phyloP scores from a whole-genome alignment of 2,113 vertebrate species.

The Octodon degus region DNA sequence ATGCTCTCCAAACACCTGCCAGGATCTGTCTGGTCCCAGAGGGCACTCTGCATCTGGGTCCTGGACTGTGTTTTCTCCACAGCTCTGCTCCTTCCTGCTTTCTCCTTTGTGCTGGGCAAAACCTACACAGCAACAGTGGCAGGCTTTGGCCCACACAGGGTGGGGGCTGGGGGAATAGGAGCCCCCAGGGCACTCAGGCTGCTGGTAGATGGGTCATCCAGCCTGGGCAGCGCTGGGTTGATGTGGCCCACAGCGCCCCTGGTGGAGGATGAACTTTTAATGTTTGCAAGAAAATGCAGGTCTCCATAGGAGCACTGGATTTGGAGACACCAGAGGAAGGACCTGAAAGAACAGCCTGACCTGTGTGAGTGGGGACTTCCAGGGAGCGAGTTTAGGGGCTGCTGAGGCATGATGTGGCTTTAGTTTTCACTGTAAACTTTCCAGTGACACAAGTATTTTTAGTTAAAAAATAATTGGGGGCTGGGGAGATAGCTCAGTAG shows the following conservation, averaged over 20 bases:
- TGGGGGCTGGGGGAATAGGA: neutral
- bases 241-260: neutral
- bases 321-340: neutral
- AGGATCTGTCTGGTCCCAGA: neutral
- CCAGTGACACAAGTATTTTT: neutral
- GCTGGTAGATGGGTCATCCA: fast-evolving
- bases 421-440: neutral
- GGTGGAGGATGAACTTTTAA: neutral
- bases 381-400: neutral
- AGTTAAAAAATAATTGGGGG: neutral
- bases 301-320: neutral
- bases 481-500: too few species aligned
- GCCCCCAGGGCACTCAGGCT: neutral
- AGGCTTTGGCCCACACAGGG: neutral
- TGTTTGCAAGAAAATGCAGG: neutral
- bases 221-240: neutral
- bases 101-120: neutral
- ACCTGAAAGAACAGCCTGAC: neutral
- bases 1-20: neutral
- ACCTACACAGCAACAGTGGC: neutral
- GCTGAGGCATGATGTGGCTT: fast-evolving
- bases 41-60: neutral
- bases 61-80: neutral
- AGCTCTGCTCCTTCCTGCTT: neutral
- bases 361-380: neutral